Base-by-base conservation (phyloP, 2,797 vertebrate genomes). In the Anguilla megastoma region DNA sequence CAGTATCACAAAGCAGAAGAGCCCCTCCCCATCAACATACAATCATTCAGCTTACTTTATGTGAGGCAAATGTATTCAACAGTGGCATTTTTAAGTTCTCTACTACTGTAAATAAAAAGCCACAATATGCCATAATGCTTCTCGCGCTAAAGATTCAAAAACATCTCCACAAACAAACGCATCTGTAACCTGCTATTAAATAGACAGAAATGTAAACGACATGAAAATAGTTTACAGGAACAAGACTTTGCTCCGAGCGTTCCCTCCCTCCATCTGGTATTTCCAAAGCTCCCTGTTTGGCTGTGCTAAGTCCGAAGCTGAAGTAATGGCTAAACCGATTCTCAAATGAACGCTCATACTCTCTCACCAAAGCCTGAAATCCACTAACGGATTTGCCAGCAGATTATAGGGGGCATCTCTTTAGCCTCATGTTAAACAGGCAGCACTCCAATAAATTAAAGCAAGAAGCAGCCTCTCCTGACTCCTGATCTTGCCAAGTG, bases 71-170 rank as follows among this genome's bases (percentile, higher is more conserved):
- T 80, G 9, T 80, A 3, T 80, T 80, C 41, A 36, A 79, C 30
- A 79, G 30, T 79, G 33, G 36, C 41, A 36, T 9, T 63, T 24
- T 63, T 71, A 36, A 36, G 27, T 76, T 33, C 24, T 58, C 16
- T 58, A n/a, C n/a, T 69, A 69, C 63, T 69, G 24, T n/a, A 69
- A 69, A 33, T 74, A 74, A 74, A 12, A 74, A 74, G 27, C 69
- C 30, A 10, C 69, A 66, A 6, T 45, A 45, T 41, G 16, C 71
- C 71, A 41, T 21, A 48, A 82, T 24, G 41, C 18, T 48, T 48
- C 79, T 82, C 7, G 50, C 8, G 50, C 27, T 36, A 33, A 41
- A 76, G 30, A 41, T 36, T 76, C 16, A 24, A 50, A 48, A 50
- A 24, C 2, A 50, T 48, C 45, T 48, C 74, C 74, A n/a, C 4